Percentiles rank a stretch among this genome's conserved stretches.
Conservation (phyloP, 2,797 vertebrate genomes). For the Prunella strophiata region DNA sequence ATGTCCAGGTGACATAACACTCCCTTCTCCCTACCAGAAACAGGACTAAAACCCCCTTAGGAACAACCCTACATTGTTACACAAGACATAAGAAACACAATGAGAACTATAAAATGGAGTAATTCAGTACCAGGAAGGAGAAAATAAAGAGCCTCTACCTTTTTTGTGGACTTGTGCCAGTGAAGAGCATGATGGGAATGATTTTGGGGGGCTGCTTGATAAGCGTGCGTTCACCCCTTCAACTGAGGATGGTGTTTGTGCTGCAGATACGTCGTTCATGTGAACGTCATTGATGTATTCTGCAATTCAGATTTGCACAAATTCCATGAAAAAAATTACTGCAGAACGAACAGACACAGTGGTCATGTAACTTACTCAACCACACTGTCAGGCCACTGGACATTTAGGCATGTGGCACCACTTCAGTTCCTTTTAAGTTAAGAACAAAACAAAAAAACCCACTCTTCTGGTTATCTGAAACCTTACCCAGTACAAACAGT, state of each 20-base stretch:
- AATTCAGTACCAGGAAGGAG: background rate
- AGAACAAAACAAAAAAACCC: background rate
- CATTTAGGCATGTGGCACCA: background rate
- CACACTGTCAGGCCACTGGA: background rate
- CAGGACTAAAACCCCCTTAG: background rate
- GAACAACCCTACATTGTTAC: background rate
- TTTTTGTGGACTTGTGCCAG: slow-evolving; percentile 88
- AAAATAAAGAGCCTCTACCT: slow-evolving; percentile 78
- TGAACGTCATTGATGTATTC: slow-evolving; percentile 88
- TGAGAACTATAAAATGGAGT: background rate
- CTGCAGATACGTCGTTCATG: slow-evolving; percentile 82
- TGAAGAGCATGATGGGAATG: slow-evolving; percentile 83
- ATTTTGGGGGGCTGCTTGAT: slow-evolving; percentile 90
- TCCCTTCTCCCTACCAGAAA: background rate
- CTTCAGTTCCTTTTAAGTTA: background rate
- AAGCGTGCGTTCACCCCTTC: slow-evolving; percentile 85
- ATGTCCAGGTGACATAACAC: background rate
- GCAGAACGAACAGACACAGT: background rate
- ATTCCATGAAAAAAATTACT: background rate
- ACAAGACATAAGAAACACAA: background rate
- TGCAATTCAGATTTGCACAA: slow-evolving; percentile 69
- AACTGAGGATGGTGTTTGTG: slow-evolving; percentile 80
- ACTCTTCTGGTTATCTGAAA: background rate
- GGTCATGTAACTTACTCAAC: background rate
- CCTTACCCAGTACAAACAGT: background rate